Evolutionary conservation across 2,797 vertebrate genomes (phyloP).

Genomic region (Myotis vivesi): DNA sequence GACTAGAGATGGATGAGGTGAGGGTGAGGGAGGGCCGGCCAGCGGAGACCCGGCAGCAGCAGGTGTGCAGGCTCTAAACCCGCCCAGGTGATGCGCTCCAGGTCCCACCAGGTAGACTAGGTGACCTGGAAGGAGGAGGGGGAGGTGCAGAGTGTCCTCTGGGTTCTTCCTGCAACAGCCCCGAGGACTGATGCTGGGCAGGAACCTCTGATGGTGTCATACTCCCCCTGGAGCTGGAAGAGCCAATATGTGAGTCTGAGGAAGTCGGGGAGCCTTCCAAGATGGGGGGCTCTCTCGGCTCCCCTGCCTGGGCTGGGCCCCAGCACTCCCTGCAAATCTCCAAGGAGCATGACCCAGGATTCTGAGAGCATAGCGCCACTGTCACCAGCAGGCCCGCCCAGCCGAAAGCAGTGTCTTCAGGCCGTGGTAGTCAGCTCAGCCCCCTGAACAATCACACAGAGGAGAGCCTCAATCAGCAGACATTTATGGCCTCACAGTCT

Average conservation of each 20-base stretch:
- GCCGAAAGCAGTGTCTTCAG: not conserved
- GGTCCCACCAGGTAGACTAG: no score
- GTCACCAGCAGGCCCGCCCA: not conserved
- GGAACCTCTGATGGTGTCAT: not conserved
- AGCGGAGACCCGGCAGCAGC: not conserved
- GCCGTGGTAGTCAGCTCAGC: not conserved
- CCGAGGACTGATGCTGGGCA: accelerated
- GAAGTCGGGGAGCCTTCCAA: not conserved
- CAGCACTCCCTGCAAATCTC: not conserved
- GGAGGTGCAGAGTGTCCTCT: not conserved
- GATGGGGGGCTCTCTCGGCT: no score
- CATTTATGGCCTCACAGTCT: not conserved
- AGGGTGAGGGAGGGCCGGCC: not conserved
- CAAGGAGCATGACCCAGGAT: not conserved
- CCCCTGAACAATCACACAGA: accelerated
- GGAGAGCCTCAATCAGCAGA: accelerated
- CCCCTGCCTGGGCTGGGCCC: not conserved
- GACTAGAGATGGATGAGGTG: accelerated
- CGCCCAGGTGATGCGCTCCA: accelerated
- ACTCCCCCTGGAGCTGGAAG: not conserved
- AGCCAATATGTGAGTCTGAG: no score
- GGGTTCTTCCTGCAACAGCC: not conserved
- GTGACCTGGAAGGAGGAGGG: not conserved
- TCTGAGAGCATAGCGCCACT: not conserved
- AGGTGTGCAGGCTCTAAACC: no score